Percentiles rank a stretch among this genome's conserved stretches.
Evolutionary conservation across 2,113 vertebrate species (phyloP).

Genomic region (Lucifuga dentata): DNA sequence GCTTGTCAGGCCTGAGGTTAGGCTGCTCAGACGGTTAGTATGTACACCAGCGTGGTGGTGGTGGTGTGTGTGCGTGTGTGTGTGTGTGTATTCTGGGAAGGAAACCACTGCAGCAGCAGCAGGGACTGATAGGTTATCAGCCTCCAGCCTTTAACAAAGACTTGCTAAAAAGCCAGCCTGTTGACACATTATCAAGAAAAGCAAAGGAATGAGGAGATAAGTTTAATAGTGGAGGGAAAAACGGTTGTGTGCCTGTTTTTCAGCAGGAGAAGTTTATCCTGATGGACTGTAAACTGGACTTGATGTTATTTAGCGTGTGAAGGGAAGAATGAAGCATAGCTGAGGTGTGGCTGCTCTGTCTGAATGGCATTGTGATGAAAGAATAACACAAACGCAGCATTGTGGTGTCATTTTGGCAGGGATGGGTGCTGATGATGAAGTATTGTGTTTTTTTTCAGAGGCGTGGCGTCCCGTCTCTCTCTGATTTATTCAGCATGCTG

Average conservation of each 20-base stretch:
- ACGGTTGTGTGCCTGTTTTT: slow-evolving; percentile 32
- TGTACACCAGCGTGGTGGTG: too few species aligned
- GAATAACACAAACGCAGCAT: slow-evolving; percentile 9
- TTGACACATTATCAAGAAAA: slow-evolving; percentile 56
- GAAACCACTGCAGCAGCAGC: slow-evolving; percentile 59
- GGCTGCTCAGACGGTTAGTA: slow-evolving; percentile 15
- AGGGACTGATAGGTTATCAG: slow-evolving; percentile 71
- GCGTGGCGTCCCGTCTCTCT: slow-evolving; percentile 29
- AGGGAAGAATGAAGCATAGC: too few species aligned
- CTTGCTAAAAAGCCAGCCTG: slow-evolving; percentile 50
- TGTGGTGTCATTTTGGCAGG: slow-evolving; percentile 11
- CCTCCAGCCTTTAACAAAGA: slow-evolving; percentile 48
- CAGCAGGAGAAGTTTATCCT: not conserved
- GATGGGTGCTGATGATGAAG: slow-evolving; percentile 35
- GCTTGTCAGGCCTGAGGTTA: slow-evolving; percentile 21
- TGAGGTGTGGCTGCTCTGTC: slow-evolving; percentile 13
- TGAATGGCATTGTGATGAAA: slow-evolving; percentile 12
- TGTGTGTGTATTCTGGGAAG: slow-evolving; percentile 39
- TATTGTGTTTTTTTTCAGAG: slow-evolving; percentile 48
- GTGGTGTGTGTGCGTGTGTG: slow-evolving; percentile 23
- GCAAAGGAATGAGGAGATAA: slow-evolving; percentile 36
- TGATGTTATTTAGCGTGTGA: too few species aligned
- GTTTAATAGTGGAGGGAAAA: slow-evolving; percentile 22
- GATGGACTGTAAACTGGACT: not conserved
- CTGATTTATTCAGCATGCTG: slow-evolving; percentile 11